Conservation (phyloP, 1,140 invertebrate species). For the Stegodyphus mimosarum region DNA sequence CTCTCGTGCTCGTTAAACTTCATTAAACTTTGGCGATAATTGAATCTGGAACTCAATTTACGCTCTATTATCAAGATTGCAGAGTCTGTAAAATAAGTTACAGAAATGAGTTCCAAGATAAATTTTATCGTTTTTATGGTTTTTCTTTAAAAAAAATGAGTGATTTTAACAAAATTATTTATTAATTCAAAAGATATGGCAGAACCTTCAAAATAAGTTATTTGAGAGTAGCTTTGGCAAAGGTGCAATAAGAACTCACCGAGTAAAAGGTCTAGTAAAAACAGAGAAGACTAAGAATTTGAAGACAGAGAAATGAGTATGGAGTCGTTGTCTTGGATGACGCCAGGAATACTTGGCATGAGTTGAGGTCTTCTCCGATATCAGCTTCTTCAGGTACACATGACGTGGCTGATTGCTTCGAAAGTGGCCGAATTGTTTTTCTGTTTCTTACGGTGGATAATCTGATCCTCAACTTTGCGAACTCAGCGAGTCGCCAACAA, state of each 20-base stretch:
- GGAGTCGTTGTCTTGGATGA: constrained; percentile 33
- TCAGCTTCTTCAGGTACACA: constrained; percentile 23
- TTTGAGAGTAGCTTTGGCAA: constrained; percentile 9
- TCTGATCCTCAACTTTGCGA: constrained; percentile 7
- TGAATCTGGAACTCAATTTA: no score
- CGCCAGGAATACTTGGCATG: constrained; percentile 38
- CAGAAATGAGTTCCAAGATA: no score
- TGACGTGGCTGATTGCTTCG: constrained; percentile 36
- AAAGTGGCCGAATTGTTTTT: constrained; percentile 37
- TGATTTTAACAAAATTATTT: no score
- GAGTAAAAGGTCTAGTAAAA: not conserved
- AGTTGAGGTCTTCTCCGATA: constrained; percentile 10
- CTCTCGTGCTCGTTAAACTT: no score
- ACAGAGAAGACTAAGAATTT: constrained; percentile 19
- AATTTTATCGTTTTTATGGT: no score
- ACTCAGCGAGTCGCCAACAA: constrained; percentile 18
- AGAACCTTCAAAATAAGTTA: not conserved
- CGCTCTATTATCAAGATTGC: no score
- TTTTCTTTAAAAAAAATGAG: no score
- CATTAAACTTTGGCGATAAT: no score
- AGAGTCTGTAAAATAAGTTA: no score
- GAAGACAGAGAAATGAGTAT: constrained; percentile 30
- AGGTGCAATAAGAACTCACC: constrained; percentile 9
- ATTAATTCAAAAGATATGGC: not conserved
- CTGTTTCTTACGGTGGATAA: not conserved